Evolutionary conservation across 2,113 vertebrate species (phyloP), one percentile per base, ranked within the genome.

Genomic region (Panthera tigris): DNA sequence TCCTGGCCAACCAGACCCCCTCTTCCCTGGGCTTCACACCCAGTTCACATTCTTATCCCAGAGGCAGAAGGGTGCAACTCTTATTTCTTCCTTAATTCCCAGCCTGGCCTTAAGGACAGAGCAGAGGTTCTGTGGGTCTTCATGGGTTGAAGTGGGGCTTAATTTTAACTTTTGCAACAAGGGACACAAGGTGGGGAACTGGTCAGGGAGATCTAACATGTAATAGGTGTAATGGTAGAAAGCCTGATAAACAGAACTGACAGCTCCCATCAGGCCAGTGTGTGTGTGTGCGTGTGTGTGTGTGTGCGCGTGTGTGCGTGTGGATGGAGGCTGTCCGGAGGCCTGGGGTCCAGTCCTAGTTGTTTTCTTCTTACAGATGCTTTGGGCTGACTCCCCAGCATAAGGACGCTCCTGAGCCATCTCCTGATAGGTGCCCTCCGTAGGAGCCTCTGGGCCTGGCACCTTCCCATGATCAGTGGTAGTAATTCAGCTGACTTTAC

Each of bases 391-490:
- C 36, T 27, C 1, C 7, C 9, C 7, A 25, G 48, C n/a, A 36
- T 2, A 29, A 61, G 41, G 45, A 50, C 21, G 23, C 3, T 50
- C 6, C 50, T 2, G 65, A 36, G 21, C 41, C 2, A 7, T 39
- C 18, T 57, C 25, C 4, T 0, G 10, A 48, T 57, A 16, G 1
- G 39, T 7, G 1, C 45, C 25, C n/a, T 80, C 21, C 1, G 0
- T 2, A 19, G 85, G 15, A 1, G 31, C 48, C 27, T 1, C 41
- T 23, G 65, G 25, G 16, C 33, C 2, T 1, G 33, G 48, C 8
- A 50, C 93, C 96, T 73, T 97, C 97, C 96, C 50, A 94, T 86
- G 97, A 74, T 25, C 79, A 33, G 9, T 16, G 6, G 4, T 39
- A 61, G 83, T 41, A 82, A 25, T 7, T 36, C 83, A 90, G 66